Evolutionary conservation across 2,797 vertebrate genomes (phyloP).

Genomic region (Diplodus sargus): DNA sequence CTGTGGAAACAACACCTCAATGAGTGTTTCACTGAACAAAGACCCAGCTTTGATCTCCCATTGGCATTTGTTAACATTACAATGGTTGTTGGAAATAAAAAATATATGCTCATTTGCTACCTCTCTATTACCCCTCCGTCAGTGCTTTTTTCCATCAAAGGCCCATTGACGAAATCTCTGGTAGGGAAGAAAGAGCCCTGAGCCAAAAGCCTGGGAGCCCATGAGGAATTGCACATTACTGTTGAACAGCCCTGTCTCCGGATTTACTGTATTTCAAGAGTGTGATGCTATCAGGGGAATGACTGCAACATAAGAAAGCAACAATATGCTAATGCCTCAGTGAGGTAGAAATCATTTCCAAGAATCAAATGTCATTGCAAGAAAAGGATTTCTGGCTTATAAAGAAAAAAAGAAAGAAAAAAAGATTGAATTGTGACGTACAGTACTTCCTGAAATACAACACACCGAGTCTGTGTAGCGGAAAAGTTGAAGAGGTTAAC

Average conservation of each 20-base stretch:
- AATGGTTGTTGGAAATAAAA: constrained; percentile 36
- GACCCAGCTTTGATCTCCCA: constrained; percentile 44
- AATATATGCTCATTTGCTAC: constrained; percentile 35
- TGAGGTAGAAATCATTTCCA: constrained; percentile 10
- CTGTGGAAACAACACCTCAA: constrained; percentile 41
- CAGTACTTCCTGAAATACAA: neutral
- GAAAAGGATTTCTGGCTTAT: neutral
- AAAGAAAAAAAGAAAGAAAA: neutral
- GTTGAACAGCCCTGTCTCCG: constrained; percentile 35
- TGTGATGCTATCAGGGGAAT: constrained; percentile 21
- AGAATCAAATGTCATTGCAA: constrained; percentile 11
- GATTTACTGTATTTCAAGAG: constrained; percentile 27
- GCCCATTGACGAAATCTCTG: constrained; percentile 15
- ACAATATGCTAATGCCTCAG: constrained; percentile 1
- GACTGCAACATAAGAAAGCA: neutral
- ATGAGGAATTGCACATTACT: constrained; percentile 38
- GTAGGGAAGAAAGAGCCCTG: constrained; percentile 41
- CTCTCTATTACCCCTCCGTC: constrained; percentile 29
- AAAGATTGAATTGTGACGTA: neutral
- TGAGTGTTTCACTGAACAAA: constrained; percentile 46
- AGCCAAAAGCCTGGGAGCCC: constrained; percentile 40
- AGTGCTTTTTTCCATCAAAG: constrained; percentile 51
- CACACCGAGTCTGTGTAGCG: neutral
- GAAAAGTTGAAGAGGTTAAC: neutral
- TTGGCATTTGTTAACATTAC: constrained; percentile 48